A percentile compares a stretch with the other conserved stretches of the same genome.
Evolutionary conservation across 2,113 vertebrate species (phyloP).

Genomic region (Setophaga kirtlandii): DNA sequence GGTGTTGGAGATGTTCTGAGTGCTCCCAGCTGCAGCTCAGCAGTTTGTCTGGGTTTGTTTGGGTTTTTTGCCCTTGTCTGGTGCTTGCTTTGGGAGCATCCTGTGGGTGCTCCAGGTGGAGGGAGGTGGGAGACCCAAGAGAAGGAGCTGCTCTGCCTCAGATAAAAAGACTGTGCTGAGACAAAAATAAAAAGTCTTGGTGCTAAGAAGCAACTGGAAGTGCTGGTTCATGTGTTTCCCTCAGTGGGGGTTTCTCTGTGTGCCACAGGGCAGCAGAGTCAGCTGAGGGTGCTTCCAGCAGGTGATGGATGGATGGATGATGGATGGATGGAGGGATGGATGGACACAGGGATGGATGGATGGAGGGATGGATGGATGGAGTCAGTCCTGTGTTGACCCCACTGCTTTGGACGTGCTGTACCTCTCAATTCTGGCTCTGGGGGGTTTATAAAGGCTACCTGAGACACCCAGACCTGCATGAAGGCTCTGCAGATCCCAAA

Average conservation of each 20-base stretch:
- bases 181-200: background rate
- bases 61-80: background rate
- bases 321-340: too few species aligned
- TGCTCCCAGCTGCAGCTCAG: background rate
- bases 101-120: background rate
- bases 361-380: background rate
- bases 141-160: background rate
- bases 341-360: too few species aligned
- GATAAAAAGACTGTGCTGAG: background rate
- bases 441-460: background rate
- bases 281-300: background rate
- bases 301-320: too few species aligned
- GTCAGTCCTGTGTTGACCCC: accelerated
- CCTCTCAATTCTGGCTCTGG: background rate
- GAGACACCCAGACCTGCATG: background rate
- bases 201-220: background rate
- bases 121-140: background rate
- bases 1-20: background rate
- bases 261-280: background rate
- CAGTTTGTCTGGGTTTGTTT: background rate
- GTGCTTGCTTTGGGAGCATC: background rate
- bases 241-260: background rate
- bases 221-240: background rate
- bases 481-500: background rate
- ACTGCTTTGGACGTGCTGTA: background rate